Base-by-base conservation (phyloP, 2,888 invertebrate species). In the Mythimna vitellina region DNA sequence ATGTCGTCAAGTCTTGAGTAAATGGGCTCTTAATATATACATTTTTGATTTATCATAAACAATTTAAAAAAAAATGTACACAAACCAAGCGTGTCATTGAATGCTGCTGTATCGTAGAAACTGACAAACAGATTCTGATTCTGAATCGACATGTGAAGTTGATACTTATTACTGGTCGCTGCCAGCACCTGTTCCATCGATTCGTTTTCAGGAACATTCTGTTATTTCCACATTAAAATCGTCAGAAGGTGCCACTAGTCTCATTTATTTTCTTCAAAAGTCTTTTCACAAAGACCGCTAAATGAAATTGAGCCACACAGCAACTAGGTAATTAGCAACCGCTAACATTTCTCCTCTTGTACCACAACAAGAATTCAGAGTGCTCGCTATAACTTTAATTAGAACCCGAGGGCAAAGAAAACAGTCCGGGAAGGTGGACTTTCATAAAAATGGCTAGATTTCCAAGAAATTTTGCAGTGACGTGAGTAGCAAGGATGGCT, bases 321-420 rank as follows among this genome's bases (percentile, higher is more conserved):
- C 22, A 58, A 46, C 54, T 70, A 22, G 22, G 58, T 58, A 69
- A 83, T 80, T 78, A 81, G 68, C 61, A 70, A 56, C 25, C 78
- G 68, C 80, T 80, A 70, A 82, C 35, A 70, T 76, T 67, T 86
- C 76, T 22, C 81, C 14, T 56, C 80, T 89, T 89, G 81, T n/a
- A 77, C 82, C 84, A 58, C 54, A 70, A 61, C 78, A 76, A 77
- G 79, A 87, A 84, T 88, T 86, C 84, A 80, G 86, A 89, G 87
- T 87, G 87, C 88, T 87, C 87, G 89, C 90, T 89, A 92, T 93
- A 94, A 93, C 89, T 94, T 94, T 94, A 94, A 94, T 94, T 94
- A 94, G 92, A 92, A 91, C 88, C 87, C 87, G 81, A 86, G 76
- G 81, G 93, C 88, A 91, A 92, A 92, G 92, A 92, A 93, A 93